Conservation (phyloP, 1,140 invertebrate genomes). For the Habropoda laboriosa region DNA sequence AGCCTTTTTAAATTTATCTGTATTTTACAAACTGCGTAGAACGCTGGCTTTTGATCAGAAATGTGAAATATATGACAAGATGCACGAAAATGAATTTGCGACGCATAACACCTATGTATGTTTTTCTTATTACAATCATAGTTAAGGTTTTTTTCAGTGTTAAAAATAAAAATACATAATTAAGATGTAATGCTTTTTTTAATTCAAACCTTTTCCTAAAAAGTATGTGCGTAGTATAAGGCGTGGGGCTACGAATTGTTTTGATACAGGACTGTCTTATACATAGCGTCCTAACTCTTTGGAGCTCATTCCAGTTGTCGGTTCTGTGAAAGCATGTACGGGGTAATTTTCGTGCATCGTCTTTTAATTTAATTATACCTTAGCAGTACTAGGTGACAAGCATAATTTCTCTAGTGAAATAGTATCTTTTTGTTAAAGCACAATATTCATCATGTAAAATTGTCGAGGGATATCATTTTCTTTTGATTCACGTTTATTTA, state of each 20-base stretch:
- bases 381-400: background rate
- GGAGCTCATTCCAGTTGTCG: constrained; percentile 27
- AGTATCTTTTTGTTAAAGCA: background rate
- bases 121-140: too few species aligned
- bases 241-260: background rate
- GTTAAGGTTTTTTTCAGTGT: too few species aligned
- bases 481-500: background rate
- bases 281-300: constrained; percentile 16
- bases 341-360: background rate
- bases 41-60: background rate
- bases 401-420: background rate
- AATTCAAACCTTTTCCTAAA: background rate
- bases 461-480: background rate
- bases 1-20: background rate
- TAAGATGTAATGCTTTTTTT: too few species aligned
- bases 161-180: background rate
- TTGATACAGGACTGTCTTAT: constrained; percentile 36
- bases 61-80: background rate
- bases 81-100: background rate
- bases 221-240: background rate
- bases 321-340: background rate
- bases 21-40: background rate
- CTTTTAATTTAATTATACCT: background rate
- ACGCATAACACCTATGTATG: too few species aligned
- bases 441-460: background rate